Percentiles rank a stretch among this genome's conserved stretches.
phyloP scores from a whole-genome alignment of 2,888 invertebrate species.

The Sinodicranocentrus sp. region DNA sequence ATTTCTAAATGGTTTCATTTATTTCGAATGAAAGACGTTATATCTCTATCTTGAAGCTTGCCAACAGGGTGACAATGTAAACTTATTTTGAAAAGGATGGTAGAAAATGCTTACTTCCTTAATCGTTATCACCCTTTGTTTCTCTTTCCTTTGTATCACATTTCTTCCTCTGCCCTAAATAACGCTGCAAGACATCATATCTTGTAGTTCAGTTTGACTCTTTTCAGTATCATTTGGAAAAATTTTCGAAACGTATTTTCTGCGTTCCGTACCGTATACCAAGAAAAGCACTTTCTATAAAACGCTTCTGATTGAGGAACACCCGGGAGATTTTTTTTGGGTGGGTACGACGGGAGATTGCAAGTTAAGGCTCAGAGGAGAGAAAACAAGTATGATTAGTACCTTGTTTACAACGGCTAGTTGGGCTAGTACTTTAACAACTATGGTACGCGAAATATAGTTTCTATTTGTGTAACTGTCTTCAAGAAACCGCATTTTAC shows the following conservation, averaged over 20 bases:
- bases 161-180: constrained; percentile 1
- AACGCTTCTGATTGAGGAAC: too few relatives aligned
- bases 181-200: background rate
- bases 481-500: constrained; percentile 18
- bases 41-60: background rate
- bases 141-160: background rate
- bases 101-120: constrained; percentile 3
- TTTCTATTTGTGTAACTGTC: background rate
- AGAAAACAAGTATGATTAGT: too few relatives aligned
- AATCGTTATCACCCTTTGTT: constrained; percentile 8
- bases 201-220: background rate
- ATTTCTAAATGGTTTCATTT: constrained; percentile 40
- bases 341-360: too few relatives aligned
- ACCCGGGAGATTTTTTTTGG: too few relatives aligned
- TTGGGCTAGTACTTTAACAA: too few relatives aligned
- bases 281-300: too few relatives aligned
- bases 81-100: background rate
- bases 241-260: too few relatives aligned
- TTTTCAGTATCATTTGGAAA: background rate
- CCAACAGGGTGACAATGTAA: background rate
- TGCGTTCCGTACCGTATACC: too few relatives aligned
- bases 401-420: too few relatives aligned
- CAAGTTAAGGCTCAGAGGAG: too few relatives aligned
- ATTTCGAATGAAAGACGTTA: constrained; percentile 2
- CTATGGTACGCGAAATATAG: too few relatives aligned